A percentile compares a stretch with the other conserved stretches of the same genome.
phyloP scores from a whole-genome alignment of 2,113 vertebrate species.

The Nymphicus hollandicus region DNA sequence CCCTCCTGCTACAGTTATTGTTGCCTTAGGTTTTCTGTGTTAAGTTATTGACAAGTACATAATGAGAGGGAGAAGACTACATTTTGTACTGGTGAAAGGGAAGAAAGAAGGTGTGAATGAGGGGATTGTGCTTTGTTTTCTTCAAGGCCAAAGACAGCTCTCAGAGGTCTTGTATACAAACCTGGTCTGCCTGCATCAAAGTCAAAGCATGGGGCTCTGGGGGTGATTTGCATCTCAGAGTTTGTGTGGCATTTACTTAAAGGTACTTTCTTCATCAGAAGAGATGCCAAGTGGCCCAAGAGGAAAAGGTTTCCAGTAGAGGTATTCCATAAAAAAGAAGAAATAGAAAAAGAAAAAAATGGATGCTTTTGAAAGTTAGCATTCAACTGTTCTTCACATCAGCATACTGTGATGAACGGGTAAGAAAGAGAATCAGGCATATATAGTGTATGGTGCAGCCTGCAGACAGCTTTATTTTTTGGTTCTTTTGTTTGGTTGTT shows the following conservation, averaged over 20 bases:
- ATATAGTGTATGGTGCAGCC: not conserved
- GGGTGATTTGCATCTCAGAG: not conserved
- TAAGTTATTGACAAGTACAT: not conserved
- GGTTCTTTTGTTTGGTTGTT: not conserved
- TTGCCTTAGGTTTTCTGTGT: not conserved
- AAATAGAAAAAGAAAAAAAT: not conserved
- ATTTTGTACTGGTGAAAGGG: not conserved
- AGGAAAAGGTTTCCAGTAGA: not conserved
- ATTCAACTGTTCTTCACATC: not conserved
- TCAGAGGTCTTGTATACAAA: not conserved
- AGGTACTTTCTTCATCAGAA: not conserved
- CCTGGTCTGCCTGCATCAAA: accelerated
- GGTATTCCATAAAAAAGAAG: not conserved
- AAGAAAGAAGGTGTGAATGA: not conserved
- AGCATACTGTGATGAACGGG: not conserved
- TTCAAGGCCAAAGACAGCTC: not conserved
- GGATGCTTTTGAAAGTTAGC: not conserved
- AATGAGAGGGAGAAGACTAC: not conserved
- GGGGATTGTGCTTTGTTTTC: not conserved
- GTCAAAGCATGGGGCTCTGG: not conserved
- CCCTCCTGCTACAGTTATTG: not conserved
- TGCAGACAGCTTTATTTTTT: not conserved
- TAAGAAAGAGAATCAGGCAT: not conserved
- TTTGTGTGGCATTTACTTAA: not conserved
- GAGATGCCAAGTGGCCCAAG: not conserved